Evolutionary conservation across 2,797 vertebrate species (phyloP).

Genomic region (Sebastes steindachneri): DNA sequence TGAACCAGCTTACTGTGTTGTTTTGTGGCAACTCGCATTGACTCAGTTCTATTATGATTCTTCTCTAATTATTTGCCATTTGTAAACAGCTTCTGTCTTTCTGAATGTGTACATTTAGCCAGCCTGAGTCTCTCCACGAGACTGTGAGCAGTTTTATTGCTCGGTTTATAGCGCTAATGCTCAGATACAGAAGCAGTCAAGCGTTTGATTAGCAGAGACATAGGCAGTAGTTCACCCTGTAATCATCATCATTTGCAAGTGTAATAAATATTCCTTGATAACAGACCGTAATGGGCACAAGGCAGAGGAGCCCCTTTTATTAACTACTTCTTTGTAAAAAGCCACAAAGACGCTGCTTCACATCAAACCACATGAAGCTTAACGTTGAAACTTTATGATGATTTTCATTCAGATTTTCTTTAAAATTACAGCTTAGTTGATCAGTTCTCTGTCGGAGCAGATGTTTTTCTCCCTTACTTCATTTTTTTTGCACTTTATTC

Average conservation of each 20-base stretch:
- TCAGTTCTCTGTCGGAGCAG: conserved; percentile 1
- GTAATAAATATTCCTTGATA: conserved; percentile 55
- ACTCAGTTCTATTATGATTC: conserved; percentile 18
- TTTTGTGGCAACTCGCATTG: conserved; percentile 10
- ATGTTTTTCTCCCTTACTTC: conserved; percentile 22
- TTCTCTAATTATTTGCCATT: not conserved
- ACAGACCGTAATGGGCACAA: conserved; percentile 9
- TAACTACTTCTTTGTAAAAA: conserved; percentile 37
- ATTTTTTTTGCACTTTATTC: not conserved
- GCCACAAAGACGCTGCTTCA: conserved; percentile 11
- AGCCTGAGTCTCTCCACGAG: conserved; percentile 9
- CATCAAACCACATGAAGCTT: conserved; percentile 34
- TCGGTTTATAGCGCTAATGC: not conserved
- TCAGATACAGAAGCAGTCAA: conserved; percentile 23
- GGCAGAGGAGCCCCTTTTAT: not conserved
- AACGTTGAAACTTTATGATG: conserved; percentile 22
- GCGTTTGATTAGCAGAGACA: conserved; percentile 14
- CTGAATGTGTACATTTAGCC: conserved; percentile 6
- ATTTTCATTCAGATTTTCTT: conserved; percentile 45
- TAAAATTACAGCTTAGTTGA: conserved; percentile 25
- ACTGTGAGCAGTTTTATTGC: conserved; percentile 34
- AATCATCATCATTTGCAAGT: conserved; percentile 54
- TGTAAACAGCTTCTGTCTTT: conserved; percentile 5
- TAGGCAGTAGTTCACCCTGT: conserved; percentile 19
- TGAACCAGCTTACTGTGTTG: not conserved